Evolutionary conservation across 2,113 vertebrate species (phyloP), one percentile per base, ranked within the genome.

Genomic region (Hippocampus barbouri): DNA sequence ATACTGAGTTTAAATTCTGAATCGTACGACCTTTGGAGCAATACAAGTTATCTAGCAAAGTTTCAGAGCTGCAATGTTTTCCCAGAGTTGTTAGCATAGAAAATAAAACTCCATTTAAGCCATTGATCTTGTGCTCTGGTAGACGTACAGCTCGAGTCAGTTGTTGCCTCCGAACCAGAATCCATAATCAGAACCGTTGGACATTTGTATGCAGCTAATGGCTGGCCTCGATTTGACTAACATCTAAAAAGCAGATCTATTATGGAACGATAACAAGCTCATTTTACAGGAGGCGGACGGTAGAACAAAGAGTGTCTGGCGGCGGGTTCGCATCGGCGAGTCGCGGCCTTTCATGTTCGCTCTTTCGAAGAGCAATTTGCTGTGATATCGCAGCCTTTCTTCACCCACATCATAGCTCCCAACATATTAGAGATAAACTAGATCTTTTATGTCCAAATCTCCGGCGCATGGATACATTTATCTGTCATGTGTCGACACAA

Each of bases 261-360:
- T 82, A 88, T 83, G 82, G 88, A 82, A 85, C 71, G 71, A 76
- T 90, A 89, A 89, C 86, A 90, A 86, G 81, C 80, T 83, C 78
- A 85, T 87, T 89, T 61, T 85, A 72, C 77, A 71, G 71, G 54
- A 78, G 81, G 78, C 80, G 77, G 82, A 82, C 74, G 74, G 78
- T 81, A 84, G 85, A 88, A 86, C 82, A 87, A 90, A 90, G 83
- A 89, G 76, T 14, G 71, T 76, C 72, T 72, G 75, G 74, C 43
- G 11, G 23, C 57, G 54, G 54, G 79, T 79, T 79, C 71, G 73
- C 57, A 27, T 77, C 76, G 73, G 69, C 80, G 78, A 83, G 77
- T 82, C 83, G 76, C 70, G 67, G 51, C 71, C 84, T 89, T 88
- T 90, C 73, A 85, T 86, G 71, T 84, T 79, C 73, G 72, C 79